These are phyloP conservation scores for Poecilia velifera DNA, from an alignment of 2,797 vertebrate species.

Conservation along the genomic window DNA sequence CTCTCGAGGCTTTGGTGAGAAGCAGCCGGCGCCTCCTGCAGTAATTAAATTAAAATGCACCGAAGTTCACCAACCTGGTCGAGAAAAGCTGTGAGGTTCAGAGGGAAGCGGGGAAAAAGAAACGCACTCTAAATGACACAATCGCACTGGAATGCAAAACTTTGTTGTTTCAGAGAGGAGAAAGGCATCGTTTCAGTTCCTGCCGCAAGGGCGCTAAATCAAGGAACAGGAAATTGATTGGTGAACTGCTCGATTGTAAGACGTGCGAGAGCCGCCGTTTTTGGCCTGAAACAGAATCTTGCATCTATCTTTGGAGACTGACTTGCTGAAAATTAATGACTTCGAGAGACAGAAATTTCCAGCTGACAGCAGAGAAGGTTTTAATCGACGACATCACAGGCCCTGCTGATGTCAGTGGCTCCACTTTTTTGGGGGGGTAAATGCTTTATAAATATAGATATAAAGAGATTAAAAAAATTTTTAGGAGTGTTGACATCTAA, in stretches of 20 bases:
- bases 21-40: conserved; percentile 45
- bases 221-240: conserved; percentile 52
- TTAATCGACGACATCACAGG: conserved; percentile 35
- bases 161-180: conserved; percentile 28
- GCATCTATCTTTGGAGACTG: conserved; percentile 38
- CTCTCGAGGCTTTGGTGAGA: conserved; percentile 63
- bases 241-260: conserved; percentile 65
- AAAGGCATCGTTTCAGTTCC: conserved; percentile 26
- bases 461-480: conserved; percentile 14
- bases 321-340: conserved; percentile 33
- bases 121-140: conserved; percentile 15
- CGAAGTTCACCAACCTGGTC: conserved; percentile 43
- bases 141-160: conserved; percentile 60
- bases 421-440: conserved; percentile 16
- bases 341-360: conserved; percentile 24
- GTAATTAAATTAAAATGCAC: conserved; percentile 32
- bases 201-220: conserved; percentile 9
- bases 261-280: conserved; percentile 48
- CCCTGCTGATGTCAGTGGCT: conserved; percentile 47
- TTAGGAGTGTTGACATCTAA: conserved; percentile 40
- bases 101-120: conserved; percentile 6
- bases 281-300: conserved; percentile 48
- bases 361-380: conserved; percentile 44
- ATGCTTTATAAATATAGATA: conserved; percentile 43
- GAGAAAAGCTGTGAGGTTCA: conserved; percentile 64